Conservation (phyloP, 2,113 vertebrate genomes). For the Pterocles gutturalis region DNA sequence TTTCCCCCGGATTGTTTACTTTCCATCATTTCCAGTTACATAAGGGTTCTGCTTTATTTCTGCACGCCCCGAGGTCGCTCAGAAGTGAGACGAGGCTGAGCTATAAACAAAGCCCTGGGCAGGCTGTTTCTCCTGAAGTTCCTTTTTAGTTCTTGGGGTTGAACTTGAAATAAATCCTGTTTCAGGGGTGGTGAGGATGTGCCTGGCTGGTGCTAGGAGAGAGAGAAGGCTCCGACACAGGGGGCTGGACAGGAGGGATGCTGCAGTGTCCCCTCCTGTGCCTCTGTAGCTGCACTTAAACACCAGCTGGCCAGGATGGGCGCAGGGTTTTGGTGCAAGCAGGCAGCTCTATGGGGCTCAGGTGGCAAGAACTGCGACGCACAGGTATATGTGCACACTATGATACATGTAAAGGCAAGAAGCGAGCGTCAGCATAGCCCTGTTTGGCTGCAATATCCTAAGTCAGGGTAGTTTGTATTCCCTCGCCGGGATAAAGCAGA, state of each 20-base stretch:
- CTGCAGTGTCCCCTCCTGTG: not conserved
- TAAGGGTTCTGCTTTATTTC: conserved; percentile 33
- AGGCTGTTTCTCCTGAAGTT: conserved; percentile 1
- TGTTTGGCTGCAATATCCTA: not conserved
- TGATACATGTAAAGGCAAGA: not conserved
- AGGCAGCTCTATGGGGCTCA: not conserved
- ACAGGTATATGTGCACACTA: not conserved
- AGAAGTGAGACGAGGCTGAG: not conserved
- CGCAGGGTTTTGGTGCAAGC: not conserved
- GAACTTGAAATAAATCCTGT: conserved; percentile 27
- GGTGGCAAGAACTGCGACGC: not conserved
- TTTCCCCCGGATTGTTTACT: not conserved
- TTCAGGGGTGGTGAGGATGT: not conserved
- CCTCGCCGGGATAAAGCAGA: not conserved
- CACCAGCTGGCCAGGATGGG: accelerated
- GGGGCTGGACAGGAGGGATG: not conserved
- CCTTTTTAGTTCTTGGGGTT: not conserved
- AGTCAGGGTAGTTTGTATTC: not conserved
- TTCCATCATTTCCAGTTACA: not conserved
- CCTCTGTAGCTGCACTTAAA: not conserved
- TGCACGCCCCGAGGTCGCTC: not conserved
- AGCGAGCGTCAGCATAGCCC: not conserved
- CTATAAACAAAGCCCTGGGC: conserved; percentile 50
- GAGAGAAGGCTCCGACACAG: not conserved
- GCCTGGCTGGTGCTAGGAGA: not conserved